Evolutionary conservation across 2,888 invertebrate genomes (phyloP), one percentile per base, ranked within the genome.

Genomic region (Callyntrura sp.): DNA sequence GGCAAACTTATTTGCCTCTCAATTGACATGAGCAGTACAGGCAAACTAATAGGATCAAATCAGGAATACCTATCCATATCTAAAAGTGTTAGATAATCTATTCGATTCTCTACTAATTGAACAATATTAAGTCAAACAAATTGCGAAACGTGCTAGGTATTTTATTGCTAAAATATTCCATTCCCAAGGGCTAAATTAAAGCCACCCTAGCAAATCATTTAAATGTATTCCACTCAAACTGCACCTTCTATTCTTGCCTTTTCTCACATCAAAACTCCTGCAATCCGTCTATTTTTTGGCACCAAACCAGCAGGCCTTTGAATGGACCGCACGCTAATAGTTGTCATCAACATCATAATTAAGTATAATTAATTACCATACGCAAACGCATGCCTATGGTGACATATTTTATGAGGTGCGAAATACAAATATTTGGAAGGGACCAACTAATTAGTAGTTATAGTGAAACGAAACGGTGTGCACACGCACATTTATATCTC

Each of bases 361-460:
- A 55, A n/a, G 4, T n/a, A 55, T 17, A 55, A 14, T n/a, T 14
- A 55, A 17, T 55, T 55, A 17, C 55, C 55, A 14, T 9, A 55
- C 17, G 8, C 55, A 55, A 17, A 9, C 55, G 1, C 55, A 14
- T 17, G 17, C 55, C n/a, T 55, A 35, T 35, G n/a, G 65, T 65
- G 65, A 65, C 65, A 65, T 65, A 11, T 25, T 14, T 65, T 23
- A 62, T 17, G 65, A 65, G 35, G 65, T 65, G 65, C 28, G 65
- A 65, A 55, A 65, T 5, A 65, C 25, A 65, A 65, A 65, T 65
- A 65, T 65, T 65, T 65, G 23, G 65, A 65, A 25, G 23, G 65
- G 65, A 65, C 12, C 9, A 14, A 62, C 17, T 62, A 17, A 62
- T 62, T 17, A 23, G 55, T n/a, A 17, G 17, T 17, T n/a, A n/a